Evolutionary conservation across 2,888 invertebrate genomes (phyloP), one percentile per base, ranked within the genome.

Genomic region (Gnatocerus cornutus): DNA sequence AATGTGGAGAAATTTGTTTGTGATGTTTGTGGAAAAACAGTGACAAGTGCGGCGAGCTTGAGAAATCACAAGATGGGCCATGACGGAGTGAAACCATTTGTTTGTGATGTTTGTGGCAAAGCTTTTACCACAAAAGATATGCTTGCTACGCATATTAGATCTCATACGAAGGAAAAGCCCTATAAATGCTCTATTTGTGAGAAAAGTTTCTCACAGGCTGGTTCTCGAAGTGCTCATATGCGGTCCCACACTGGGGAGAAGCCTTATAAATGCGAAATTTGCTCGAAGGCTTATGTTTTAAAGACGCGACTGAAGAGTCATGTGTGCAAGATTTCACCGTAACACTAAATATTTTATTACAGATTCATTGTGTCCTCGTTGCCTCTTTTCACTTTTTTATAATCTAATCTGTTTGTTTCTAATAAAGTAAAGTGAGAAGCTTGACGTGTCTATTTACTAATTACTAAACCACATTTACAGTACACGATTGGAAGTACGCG

Each of bases 101-200:
- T 77, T n/a, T 79, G 79, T 50, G 78, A 79, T 56, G 72, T 75
- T 41, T 80, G 80, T 71, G 80, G 79, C 0, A 86, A 86, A 10
- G 29, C 16, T 27, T 56, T 56, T 9, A 10, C 27, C n/a, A 41
- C n/a, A 10, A 39, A 56, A 10, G 5, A 21, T 12, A 4, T n/a
- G 16, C 27, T 56, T 8, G 16, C 3, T 0, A 7, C 9, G 0
- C 56, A 56, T 10, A n/a, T n/a, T 10, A 76, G 85, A 0, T 86
- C 85, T 50, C 88, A 88, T 67, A 87, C 86, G 21, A 87, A 87
- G 0, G 86, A 86, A 27, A 87, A 86, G 69, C 77, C 77, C 3
- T 74, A 68, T 56, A 48, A 41, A 9, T 73, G 77, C 33, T 71
- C 29, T 1, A 46, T 41, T 8, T 72, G 89, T 69, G 87, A 58